These are phyloP conservation scores for Pseudobourletiella spinata DNA, from an alignment of 1,140 invertebrate genomes.

Conservation along the genomic window DNA sequence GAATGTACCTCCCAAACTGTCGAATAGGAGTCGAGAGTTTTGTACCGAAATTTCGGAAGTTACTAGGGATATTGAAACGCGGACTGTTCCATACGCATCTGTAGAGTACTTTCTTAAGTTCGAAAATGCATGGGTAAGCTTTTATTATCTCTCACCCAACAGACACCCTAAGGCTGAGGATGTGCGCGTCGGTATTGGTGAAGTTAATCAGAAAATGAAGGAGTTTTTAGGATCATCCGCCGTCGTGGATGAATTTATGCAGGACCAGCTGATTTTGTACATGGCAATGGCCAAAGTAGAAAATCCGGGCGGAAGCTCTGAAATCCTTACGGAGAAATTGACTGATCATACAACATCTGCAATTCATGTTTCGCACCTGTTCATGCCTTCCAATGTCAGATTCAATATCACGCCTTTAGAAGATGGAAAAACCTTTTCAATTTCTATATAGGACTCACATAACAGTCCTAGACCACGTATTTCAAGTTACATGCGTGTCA, in stretches of 20 bases:
- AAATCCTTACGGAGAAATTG: background rate
- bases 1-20: constrained; percentile 24
- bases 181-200: constrained; percentile 13
- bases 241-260: constrained; percentile 24
- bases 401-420: background rate
- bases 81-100: constrained; percentile 25
- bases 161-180: constrained; percentile 7
- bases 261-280: constrained; percentile 35
- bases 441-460: too few relatives aligned
- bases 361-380: constrained; percentile 27
- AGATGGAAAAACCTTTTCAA: background rate
- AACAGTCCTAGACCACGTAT: too few relatives aligned
- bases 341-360: constrained; percentile 30
- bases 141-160: constrained; percentile 19
- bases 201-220: constrained; percentile 11
- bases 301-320: constrained; percentile 4
- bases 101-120: constrained; percentile 28
- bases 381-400: constrained; percentile 4
- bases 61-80: constrained; percentile 16
- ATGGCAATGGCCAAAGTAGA: constrained; percentile 29
- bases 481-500: too few relatives aligned
- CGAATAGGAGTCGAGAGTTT: constrained; percentile 5
- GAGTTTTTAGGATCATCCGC: constrained; percentile 14
- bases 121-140: constrained; percentile 19
- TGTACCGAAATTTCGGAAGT: constrained; percentile 7